phyloP scores from a whole-genome alignment of 2,113 vertebrate genomes.

The Brachyhypopomus occidentalis region DNA sequence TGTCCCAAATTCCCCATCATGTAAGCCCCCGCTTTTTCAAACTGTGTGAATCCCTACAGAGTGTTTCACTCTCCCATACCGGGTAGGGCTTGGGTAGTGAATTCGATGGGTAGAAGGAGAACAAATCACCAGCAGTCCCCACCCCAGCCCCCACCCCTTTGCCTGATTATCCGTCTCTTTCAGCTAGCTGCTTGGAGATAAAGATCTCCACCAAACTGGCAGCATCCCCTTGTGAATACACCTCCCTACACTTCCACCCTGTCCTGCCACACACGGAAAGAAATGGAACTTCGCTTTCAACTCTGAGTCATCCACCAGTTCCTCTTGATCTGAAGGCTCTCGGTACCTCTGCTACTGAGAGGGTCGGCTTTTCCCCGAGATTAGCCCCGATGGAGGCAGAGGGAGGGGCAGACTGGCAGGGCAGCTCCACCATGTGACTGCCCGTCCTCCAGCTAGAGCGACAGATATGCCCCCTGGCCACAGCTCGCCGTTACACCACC shows the following conservation, averaged over 20 bases:
- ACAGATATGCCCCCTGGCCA: background rate
- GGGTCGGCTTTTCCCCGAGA: slow-evolving; percentile 29
- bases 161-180: background rate
- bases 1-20: slow-evolving; percentile 66
- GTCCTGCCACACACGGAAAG: background rate
- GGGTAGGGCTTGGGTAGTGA: slow-evolving; percentile 53
- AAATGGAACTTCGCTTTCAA: background rate
- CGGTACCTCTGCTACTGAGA: slow-evolving; percentile 46
- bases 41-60: slow-evolving; percentile 64
- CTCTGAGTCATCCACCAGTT: background rate
- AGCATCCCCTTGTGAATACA: slow-evolving; percentile 46
- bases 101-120: slow-evolving; percentile 56
- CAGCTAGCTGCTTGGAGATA: slow-evolving; percentile 51
- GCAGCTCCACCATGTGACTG: background rate
- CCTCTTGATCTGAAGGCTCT: slow-evolving; percentile 37
- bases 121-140: slow-evolving; percentile 48
- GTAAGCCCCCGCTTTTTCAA: slow-evolving; percentile 65
- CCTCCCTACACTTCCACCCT: background rate
- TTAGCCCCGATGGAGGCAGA: background rate
- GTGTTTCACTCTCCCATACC: slow-evolving; percentile 62
- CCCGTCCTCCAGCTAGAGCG: background rate
- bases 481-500: background rate
- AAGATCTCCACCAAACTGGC: slow-evolving; percentile 52
- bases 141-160: background rate
- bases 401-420: background rate